Evolutionary conservation across 2,797 vertebrate genomes (phyloP), one percentile per base, ranked within the genome.

Genomic region (Falco naumanni): DNA sequence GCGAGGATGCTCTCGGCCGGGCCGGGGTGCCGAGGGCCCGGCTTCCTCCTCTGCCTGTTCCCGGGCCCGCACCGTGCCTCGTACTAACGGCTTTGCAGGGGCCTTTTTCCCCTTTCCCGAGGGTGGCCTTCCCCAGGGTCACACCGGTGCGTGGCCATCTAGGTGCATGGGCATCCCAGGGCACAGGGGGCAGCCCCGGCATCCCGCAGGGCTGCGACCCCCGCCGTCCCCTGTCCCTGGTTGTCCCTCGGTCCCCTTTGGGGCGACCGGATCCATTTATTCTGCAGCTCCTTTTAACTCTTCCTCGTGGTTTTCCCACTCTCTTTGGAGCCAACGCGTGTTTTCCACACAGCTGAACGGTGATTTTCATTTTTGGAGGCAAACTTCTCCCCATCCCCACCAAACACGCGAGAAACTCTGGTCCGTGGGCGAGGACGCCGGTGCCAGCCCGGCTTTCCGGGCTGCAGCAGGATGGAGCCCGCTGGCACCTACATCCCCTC

Each of bases 81-180:
- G 25, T 13, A 2, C 20, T 2, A 12, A 41, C 0, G 59, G 24
- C 33, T 84, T 20, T 21, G n/a, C 5, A 3, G 25, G 19, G 22
- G 39, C 5, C 4, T 13, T 47, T 37, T 31, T 13, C 3, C 13
- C 54, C 16, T 9, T 69, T 31, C 8, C 65, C 17, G 20, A 41
- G 12, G 7, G 20, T 53, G 53, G n/a, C 43, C 33, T 68, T 53
- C 22, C 33, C 47, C 19, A 20, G 16, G 39, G 26, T 59, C 60
- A 41, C 51, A 5, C 33, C 3, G 1, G 7, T 69, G 64, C 8
- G 18, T n/a, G 76, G 61, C n/a, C 26, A 6, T 28, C 11, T 21
- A 10, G n/a, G 29, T 54, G 31, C 45, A 1, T 25, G 69, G 50
- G n/a, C 65, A 50, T 26, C 34, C 10, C 22, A 22, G 48, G 21